These are phyloP conservation scores for Danionella dracula DNA, from an alignment of 2,797 vertebrate genomes.

Conservation along the genomic window DNA sequence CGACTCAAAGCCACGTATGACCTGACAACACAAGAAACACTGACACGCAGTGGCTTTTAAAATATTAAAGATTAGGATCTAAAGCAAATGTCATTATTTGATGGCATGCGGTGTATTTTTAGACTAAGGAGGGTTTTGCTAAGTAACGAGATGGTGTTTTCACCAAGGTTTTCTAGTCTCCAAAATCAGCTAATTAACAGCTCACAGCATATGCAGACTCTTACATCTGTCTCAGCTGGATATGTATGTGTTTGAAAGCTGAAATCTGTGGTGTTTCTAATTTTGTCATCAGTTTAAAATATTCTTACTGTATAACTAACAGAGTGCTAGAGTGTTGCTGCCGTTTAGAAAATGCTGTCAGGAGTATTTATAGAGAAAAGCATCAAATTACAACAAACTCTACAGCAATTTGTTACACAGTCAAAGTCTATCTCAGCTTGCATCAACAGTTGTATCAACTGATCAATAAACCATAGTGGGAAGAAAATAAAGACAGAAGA, in stretches of 20 bases:
- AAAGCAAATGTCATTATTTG: conserved; percentile 15
- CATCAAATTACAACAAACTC: no score
- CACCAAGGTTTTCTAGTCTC: neutral
- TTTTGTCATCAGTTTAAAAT: no score
- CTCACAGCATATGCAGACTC: neutral
- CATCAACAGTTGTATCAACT: no score
- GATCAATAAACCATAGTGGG: no score
- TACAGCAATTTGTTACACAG: no score
- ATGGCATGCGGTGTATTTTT: conserved; percentile 17
- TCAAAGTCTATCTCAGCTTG: no score
- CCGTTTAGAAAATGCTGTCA: no score
- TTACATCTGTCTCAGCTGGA: neutral
- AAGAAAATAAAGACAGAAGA: no score
- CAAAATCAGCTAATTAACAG: conserved; percentile 21
- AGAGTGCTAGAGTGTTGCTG: no score
- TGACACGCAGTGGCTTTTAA: conserved; percentile 1
- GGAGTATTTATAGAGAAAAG: no score
- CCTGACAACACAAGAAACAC: conserved; percentile 15
- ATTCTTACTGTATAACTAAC: no score
- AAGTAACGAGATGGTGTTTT: neutral
- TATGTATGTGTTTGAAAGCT: neutral
- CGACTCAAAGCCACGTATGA: neutral
- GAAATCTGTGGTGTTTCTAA: neutral
- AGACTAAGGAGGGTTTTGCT: neutral
- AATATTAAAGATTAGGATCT: conserved; percentile 22